Evolutionary conservation across 2,888 invertebrate genomes (phyloP).

Genomic region (Drosophila buzzatii): DNA sequence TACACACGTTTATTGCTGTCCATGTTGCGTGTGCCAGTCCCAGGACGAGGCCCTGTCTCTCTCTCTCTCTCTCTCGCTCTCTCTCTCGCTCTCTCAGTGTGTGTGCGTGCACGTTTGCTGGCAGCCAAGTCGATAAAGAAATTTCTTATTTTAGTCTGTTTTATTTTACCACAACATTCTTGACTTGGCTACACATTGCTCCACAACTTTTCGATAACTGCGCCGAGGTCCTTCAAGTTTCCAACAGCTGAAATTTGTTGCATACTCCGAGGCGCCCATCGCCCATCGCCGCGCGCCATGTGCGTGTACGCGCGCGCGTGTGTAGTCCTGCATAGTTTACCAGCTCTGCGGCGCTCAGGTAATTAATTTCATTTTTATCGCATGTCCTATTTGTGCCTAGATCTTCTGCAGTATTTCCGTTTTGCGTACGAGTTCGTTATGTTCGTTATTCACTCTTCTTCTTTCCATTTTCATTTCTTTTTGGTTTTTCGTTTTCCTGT

Average conservation of each 20-base stretch:
- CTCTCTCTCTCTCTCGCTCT: slow-evolving; percentile 10
- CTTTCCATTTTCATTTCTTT: background rate
- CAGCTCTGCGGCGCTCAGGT: slow-evolving; percentile 43
- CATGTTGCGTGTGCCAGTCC: slow-evolving; percentile 26
- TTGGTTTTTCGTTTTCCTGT: slow-evolving; percentile 1
- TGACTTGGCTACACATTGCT: slow-evolving; percentile 20
- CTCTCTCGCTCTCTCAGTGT: slow-evolving; percentile 11
- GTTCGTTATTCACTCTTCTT: slow-evolving; percentile 47
- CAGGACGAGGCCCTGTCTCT: slow-evolving; percentile 9
- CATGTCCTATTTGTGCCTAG: slow-evolving; percentile 52
- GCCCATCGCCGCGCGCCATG: background rate
- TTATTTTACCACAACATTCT: slow-evolving; percentile 23
- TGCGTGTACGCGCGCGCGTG: slow-evolving; percentile 2
- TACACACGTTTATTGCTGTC: slow-evolving; percentile 64
- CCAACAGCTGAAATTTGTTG: slow-evolving; percentile 25
- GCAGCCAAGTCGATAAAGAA: slow-evolving; percentile 43
- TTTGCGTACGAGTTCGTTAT: slow-evolving; percentile 20
- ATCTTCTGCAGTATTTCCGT: slow-evolving; percentile 29
- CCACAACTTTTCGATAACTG: slow-evolving; percentile 45
- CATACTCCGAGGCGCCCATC: slow-evolving; percentile 28
- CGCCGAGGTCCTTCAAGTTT: slow-evolving; percentile 23
- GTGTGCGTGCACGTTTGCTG: slow-evolving; percentile 27
- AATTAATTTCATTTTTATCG: slow-evolving; percentile 78
- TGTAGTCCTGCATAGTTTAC: slow-evolving; percentile 18
- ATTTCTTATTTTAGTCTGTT: slow-evolving; percentile 46